Evolutionary conservation across 1,140 invertebrate species (phyloP).

Genomic region (Drosophila nebulosa): DNA sequence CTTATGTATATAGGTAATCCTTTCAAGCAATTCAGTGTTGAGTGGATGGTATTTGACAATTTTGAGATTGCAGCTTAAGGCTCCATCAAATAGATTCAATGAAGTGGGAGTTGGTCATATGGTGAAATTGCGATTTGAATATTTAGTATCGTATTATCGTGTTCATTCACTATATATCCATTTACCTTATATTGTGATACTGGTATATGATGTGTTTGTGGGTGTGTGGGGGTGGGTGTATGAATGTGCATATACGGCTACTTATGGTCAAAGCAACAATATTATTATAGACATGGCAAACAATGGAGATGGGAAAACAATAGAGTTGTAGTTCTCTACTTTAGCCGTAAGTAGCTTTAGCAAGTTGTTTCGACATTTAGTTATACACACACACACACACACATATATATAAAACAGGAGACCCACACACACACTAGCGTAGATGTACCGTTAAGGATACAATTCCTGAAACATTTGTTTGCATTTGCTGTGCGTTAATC

Average conservation of each 20-base stretch:
- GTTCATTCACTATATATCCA: not conserved
- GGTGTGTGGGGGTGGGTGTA: too few species aligned
- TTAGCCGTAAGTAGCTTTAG: constrained; percentile 31
- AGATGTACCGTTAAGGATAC: not conserved
- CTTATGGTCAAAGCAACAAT: not conserved
- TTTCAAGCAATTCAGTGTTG: not conserved
- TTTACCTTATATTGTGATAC: not conserved
- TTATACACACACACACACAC: constrained; percentile 6
- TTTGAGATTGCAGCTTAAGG: not conserved
- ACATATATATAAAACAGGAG: not conserved
- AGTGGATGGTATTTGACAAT: not conserved
- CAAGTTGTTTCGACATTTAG: constrained; percentile 25
- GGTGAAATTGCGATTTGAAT: not conserved
- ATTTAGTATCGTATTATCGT: not conserved
- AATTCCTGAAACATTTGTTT: constrained; percentile 35
- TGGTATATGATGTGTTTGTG: not conserved
- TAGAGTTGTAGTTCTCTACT: constrained; percentile 42
- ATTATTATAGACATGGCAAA: constrained; percentile 20
- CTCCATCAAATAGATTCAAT: not conserved
- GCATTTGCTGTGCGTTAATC: constrained; percentile 54
- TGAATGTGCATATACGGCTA: not conserved
- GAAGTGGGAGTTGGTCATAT: not conserved
- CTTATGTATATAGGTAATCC: not conserved
- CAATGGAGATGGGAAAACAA: constrained; percentile 50
- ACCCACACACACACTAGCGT: not conserved